phyloP scores from a whole-genome alignment of 2,797 vertebrate species.

The Eremophila alpestris region DNA sequence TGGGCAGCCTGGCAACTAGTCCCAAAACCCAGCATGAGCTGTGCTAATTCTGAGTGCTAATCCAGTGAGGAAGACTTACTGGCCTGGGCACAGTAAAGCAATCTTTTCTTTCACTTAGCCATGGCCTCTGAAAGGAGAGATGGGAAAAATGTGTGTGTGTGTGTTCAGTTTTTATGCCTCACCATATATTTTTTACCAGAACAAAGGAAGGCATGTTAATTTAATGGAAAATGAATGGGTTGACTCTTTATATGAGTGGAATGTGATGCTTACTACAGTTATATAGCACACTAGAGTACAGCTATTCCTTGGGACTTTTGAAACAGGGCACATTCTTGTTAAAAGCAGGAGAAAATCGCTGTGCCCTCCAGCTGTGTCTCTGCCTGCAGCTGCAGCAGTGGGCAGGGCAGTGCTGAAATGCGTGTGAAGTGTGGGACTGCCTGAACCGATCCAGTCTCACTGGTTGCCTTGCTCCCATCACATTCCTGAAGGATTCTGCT shows the following conservation, averaged over 20 bases:
- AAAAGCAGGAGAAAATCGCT: neutral
- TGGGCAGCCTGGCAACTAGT: neutral
- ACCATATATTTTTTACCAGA: neutral
- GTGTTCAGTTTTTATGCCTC: neutral
- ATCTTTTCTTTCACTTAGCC: neutral
- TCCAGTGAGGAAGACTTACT: neutral
- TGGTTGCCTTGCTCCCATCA: neutral
- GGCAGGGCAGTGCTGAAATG: neutral
- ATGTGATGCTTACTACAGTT: neutral
- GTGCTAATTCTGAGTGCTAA: neutral
- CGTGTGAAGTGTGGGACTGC: neutral
- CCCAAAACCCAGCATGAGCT: neutral
- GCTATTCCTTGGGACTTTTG: neutral
- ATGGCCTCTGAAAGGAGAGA: neutral
- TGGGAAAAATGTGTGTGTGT: neutral
- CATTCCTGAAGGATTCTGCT: neutral
- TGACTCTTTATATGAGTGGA: neutral
- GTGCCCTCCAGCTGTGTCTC: neutral
- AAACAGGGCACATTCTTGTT: neutral
- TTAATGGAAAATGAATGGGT: neutral
- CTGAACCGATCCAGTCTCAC: neutral
- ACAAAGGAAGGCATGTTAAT: neutral
- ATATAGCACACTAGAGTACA: accelerated
- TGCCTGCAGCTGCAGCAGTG: neutral
- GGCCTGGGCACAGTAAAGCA: neutral